Conservation (phyloP, 2,888 invertebrate species). For the Apeira syringaria region DNA sequence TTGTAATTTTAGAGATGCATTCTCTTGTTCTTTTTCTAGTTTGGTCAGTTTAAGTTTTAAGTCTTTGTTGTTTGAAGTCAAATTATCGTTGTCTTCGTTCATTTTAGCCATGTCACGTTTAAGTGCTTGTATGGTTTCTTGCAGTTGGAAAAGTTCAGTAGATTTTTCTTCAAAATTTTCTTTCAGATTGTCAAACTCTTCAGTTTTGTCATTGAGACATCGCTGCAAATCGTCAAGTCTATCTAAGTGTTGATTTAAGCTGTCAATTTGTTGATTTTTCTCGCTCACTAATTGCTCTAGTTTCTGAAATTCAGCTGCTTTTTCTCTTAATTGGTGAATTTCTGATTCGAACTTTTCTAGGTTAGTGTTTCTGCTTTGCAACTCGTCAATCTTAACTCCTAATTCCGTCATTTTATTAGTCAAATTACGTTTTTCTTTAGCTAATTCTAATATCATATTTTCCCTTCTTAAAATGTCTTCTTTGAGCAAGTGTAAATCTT, state of each 20-base stretch:
- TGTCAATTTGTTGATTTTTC: conserved; percentile 80
- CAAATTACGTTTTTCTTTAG: conserved; percentile 82
- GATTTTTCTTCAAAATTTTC: conserved; percentile 73
- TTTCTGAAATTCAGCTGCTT: conserved; percentile 70
- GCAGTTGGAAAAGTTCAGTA: conserved; percentile 66
- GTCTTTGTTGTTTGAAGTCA: conserved; percentile 60
- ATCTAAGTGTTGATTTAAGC: conserved; percentile 75
- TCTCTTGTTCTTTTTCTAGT: conserved; percentile 75
- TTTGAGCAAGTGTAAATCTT: conserved; percentile 78
- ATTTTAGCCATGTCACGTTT: conserved; percentile 64
- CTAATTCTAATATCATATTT: conserved; percentile 82
- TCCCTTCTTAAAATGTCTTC: conserved; percentile 83
- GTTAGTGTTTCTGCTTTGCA: conserved; percentile 65
- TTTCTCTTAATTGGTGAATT: conserved; percentile 75
- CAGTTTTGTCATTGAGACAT: conserved; percentile 74
- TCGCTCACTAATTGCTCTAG: conserved; percentile 81
- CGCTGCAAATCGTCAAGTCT: conserved; percentile 77
- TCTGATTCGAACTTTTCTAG: conserved; percentile 67
- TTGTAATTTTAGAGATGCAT: conserved; percentile 64
- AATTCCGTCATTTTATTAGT: conserved; percentile 74
- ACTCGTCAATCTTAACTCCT: conserved; percentile 76
- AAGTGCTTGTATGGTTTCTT: conserved; percentile 60
- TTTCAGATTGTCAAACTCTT: conserved; percentile 72
- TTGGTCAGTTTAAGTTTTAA: conserved; percentile 64
- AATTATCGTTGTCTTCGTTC: conserved; percentile 67